Percentiles rank a stretch among this genome's conserved stretches.
Conservation (phyloP, 2,113 vertebrate genomes). For the Xiphorhynchus elegans region DNA sequence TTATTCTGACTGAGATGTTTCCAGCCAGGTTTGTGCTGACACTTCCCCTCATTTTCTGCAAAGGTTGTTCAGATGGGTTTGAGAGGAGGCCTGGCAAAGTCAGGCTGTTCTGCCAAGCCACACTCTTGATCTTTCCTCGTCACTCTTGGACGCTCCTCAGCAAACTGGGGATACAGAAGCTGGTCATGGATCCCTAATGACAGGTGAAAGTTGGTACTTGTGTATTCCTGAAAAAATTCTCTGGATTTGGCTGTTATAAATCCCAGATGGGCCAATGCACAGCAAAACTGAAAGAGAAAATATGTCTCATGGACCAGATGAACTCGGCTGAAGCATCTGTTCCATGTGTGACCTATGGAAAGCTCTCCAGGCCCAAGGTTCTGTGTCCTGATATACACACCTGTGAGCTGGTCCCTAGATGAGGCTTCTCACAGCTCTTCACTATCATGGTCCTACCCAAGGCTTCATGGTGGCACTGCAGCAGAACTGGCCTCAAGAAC, state of each 20-base stretch:
- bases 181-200: background rate
- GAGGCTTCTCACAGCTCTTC: background rate
- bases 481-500: background rate
- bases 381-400: background rate
- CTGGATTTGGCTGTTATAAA: background rate
- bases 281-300: background rate
- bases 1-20: background rate
- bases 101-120: background rate
- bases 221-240: background rate
- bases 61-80: background rate
- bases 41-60: background rate
- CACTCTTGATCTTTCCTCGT: background rate
- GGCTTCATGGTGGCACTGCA: background rate
- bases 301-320: background rate
- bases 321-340: background rate
- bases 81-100: background rate
- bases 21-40: background rate
- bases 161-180: background rate
- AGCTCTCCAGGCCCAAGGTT: background rate
- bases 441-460: accelerated
- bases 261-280: background rate
- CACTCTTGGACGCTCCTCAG: background rate
- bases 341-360: background rate
- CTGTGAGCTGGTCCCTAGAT: accelerated
- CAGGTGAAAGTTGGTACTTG: background rate